Evolutionary conservation across 1,140 invertebrate genomes (phyloP), one percentile per base, ranked within the genome.

Genomic region (Cydia strobilella): DNA sequence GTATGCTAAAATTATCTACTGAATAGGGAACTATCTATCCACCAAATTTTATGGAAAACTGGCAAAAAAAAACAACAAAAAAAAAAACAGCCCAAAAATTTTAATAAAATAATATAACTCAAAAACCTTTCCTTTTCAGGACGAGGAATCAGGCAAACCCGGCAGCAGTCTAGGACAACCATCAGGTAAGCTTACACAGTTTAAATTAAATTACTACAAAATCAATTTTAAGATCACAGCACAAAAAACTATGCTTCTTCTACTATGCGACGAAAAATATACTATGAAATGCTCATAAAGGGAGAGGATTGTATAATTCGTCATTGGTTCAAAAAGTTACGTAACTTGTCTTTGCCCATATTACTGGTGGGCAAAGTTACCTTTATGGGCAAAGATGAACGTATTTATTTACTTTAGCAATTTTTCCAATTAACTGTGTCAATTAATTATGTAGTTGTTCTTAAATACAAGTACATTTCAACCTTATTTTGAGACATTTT

Each of bases 141-240:
- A 90, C 18, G 90, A 91, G 6, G 90, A 90, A 74, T 75, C 86
- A 0, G 85, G 88, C 0, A 91, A 91, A 78, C 85, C 90, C 0
- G 87, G 90, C 42, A 88, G 90, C 82, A 91, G 89, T 76, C 73
- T 91, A 45, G 86, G 87, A 39, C 90, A 91, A 65, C 81, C 88
- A 7, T 91, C 90, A 15, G 90, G 90, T 91, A 27, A 89, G 88
- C 84, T 31, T 18, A 39, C 65, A 69, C 7, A 3, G 4, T n/a
- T 13, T 63, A 27, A 23, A 71, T 15, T 20, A 7, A 39, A 15
- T 72, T 72, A 23, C 3, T 54, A 59, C 23, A 23, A 59, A 9
- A n/a, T 59, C 23, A 0, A 59, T 59, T 18, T n/a, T 59, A 12
- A 10, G 54, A 23, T 59, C 54, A 23, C 0, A 59, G 54, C 54